A percentile compares a stretch with the other conserved stretches of the same genome.
phyloP scores from a whole-genome alignment of 2,888 invertebrate genomes.

The Tipula unca region DNA sequence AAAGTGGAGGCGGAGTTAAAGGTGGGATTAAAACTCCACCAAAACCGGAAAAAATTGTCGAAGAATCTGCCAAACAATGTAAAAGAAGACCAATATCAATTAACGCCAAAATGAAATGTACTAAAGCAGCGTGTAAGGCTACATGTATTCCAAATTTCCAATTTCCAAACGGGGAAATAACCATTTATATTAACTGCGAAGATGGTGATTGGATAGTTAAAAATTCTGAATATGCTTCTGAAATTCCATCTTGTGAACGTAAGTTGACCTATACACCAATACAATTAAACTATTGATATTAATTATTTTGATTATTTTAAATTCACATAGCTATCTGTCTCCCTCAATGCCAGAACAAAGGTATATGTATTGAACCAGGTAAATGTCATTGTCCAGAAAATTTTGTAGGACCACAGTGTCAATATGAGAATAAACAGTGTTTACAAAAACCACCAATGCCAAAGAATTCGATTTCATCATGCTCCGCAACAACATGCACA shows the following conservation, averaged over 20 bases:
- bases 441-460: conserved; percentile 56
- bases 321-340: conserved; percentile 55
- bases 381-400: conserved; percentile 66
- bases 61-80: background rate
- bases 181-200: conserved; percentile 43
- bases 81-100: conserved; percentile 28
- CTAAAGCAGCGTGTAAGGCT: conserved; percentile 45
- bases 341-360: conserved; percentile 69
- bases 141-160: conserved; percentile 44
- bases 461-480: conserved; percentile 53
- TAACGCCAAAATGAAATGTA: conserved; percentile 37
- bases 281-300: background rate
- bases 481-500: conserved; percentile 47
- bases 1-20: background rate
- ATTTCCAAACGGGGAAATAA: conserved; percentile 47
- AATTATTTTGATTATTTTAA: background rate
- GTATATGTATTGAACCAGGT: conserved; percentile 67
- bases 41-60: background rate
- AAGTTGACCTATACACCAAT: conserved; percentile 27
- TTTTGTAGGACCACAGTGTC: conserved; percentile 64
- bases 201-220: conserved; percentile 45
- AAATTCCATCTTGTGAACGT: conserved; percentile 56
- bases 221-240: conserved; percentile 39
- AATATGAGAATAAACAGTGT: conserved; percentile 65
- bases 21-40: background rate